Evolutionary conservation across 2,797 vertebrate genomes (phyloP).

Genomic region (Poliocrania exsul): DNA sequence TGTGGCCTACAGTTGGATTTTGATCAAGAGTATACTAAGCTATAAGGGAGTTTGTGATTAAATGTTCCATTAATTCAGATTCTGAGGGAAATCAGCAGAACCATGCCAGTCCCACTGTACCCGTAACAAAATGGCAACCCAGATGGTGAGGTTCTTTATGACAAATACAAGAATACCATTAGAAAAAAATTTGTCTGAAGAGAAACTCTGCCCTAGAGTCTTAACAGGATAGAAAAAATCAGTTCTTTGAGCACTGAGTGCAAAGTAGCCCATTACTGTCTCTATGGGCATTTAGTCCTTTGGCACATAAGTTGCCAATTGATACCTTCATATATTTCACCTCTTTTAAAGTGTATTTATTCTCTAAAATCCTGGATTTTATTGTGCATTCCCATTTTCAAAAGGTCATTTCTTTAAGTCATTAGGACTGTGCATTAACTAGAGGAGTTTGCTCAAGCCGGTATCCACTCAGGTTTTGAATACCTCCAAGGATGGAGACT

Average conservation of each 20-base stretch:
- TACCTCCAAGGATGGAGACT: neutral
- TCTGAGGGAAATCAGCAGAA: neutral
- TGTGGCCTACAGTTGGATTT: neutral
- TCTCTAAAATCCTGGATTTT: neutral
- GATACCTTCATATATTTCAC: neutral
- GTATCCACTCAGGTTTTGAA: neutral
- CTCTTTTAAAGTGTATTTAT: neutral
- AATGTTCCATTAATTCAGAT: neutral
- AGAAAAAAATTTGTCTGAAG: neutral
- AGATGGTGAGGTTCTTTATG: neutral
- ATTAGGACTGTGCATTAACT: neutral
- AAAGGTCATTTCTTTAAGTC: neutral
- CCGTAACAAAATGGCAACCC: rapidly evolving
- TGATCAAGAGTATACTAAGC: neutral
- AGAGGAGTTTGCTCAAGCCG: neutral
- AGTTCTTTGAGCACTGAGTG: neutral
- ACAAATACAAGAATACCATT: neutral
- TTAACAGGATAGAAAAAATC: neutral
- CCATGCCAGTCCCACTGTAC: neutral
- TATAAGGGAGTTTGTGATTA: neutral
- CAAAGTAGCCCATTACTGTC: neutral
- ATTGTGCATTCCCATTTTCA: neutral
- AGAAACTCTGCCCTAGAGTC: neutral
- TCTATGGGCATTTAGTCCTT: neutral
- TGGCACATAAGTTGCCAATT: neutral